phyloP scores from a whole-genome alignment of 2,797 vertebrate genomes.

The Halcyon leucocephala region DNA sequence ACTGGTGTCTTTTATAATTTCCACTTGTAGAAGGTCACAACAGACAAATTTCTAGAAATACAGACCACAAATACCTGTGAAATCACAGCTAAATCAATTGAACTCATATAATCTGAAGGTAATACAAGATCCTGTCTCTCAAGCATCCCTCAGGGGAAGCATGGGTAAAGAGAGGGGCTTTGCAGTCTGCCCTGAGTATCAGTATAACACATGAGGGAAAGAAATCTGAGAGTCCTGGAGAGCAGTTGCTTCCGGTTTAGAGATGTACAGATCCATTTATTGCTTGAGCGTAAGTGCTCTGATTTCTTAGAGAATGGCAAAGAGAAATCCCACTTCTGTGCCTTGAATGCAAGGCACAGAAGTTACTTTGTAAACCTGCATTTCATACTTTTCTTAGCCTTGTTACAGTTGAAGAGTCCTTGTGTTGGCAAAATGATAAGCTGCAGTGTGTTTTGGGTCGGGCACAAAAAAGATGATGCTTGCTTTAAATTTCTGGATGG shows the following conservation, averaged over 20 bases:
- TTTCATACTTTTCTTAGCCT: background rate
- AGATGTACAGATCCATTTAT: background rate
- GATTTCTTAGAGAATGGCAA: background rate
- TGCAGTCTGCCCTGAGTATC: background rate
- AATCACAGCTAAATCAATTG: background rate
- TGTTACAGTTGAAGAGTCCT: background rate
- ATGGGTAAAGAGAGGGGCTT: background rate
- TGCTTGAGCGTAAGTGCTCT: fast-evolving
- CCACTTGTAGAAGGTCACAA: background rate
- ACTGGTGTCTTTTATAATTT: background rate
- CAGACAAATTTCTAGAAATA: background rate
- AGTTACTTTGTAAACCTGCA: background rate
- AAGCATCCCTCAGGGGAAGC: background rate
- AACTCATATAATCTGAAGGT: background rate
- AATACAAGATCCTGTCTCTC: background rate
- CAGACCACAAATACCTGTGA: background rate
- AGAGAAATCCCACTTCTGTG: background rate
- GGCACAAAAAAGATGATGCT: background rate
- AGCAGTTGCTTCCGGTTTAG: background rate
- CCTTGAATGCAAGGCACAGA: background rate
- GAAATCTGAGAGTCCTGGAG: background rate
- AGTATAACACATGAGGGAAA: background rate
- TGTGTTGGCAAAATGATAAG: background rate
- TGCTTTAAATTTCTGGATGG: slow-evolving; percentile 1
- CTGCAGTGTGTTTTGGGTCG: background rate